Conservation (phyloP, 2,113 vertebrate genomes). For the Taurulus bubalis region DNA sequence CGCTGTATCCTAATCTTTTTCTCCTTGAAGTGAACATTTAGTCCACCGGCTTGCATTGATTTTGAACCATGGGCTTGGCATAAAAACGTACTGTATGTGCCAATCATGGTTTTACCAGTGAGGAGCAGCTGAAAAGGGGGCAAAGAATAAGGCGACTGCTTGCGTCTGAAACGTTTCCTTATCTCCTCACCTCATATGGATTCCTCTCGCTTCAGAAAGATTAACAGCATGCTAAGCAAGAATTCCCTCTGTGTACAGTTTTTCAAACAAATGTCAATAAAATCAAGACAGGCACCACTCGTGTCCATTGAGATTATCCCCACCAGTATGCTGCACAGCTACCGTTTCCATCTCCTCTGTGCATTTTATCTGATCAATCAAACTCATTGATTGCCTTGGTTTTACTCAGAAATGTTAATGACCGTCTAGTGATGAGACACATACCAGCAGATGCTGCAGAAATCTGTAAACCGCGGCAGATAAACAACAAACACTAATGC, state of each 20-base stretch:
- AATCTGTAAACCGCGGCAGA: slow-evolving; percentile 22
- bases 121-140: slow-evolving; percentile 49
- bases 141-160: slow-evolving; percentile 44
- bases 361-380: slow-evolving; percentile 74
- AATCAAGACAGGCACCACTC: slow-evolving; percentile 55
- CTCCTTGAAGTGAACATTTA: slow-evolving; percentile 66
- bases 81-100: slow-evolving; percentile 59
- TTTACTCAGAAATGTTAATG: slow-evolving; percentile 70
- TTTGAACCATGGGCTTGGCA: slow-evolving; percentile 58
- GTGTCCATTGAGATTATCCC: slow-evolving; percentile 56
- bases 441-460: slow-evolving; percentile 31
- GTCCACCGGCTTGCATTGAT: slow-evolving; percentile 64
- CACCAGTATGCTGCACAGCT: slow-evolving; percentile 30
- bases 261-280: slow-evolving; percentile 74
- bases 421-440: slow-evolving; percentile 59
- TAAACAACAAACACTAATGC: slow-evolving; percentile 33
- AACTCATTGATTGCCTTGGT: slow-evolving; percentile 70
- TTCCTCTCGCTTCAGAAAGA: slow-evolving; percentile 60
- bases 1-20: slow-evolving; percentile 68
- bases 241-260: slow-evolving; percentile 66
- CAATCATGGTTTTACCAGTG: slow-evolving; percentile 63
- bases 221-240: slow-evolving; percentile 66
- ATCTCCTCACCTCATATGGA: slow-evolving; percentile 70
- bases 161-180: slow-evolving; percentile 58
- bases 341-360: slow-evolving; percentile 53